These are phyloP conservation scores for Austrolebias charrua DNA, from an alignment of 2,797 vertebrate genomes.

Conservation along the genomic window DNA sequence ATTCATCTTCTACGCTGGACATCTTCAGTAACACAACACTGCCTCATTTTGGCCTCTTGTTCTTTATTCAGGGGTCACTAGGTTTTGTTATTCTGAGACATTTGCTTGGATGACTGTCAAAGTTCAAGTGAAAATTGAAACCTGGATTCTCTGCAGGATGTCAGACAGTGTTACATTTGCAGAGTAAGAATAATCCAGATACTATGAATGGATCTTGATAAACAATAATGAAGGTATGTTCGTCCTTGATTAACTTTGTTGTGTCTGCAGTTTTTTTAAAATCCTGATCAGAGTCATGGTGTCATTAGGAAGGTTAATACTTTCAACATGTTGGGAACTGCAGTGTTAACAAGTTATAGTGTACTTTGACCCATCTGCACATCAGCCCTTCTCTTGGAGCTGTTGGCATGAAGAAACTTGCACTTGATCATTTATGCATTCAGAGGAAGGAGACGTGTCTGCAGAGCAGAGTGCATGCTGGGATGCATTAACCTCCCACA, in stretches of 20 bases:
- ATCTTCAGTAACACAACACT: too few species aligned
- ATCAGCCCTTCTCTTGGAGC: constrained; percentile 43
- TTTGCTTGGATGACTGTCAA: too few species aligned
- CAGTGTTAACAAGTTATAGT: constrained; percentile 45
- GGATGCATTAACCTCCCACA: constrained; percentile 68
- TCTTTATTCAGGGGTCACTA: too few species aligned
- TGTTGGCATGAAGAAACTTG: constrained; percentile 62
- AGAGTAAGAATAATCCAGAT: constrained; percentile 17
- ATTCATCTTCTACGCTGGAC: too few species aligned
- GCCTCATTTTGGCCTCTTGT: too few species aligned
- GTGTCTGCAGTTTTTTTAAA: constrained; percentile 6
- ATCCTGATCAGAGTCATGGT: constrained; percentile 39
- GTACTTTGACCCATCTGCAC: constrained; percentile 62
- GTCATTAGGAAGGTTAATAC: constrained; percentile 32
- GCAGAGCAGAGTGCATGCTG: constrained; percentile 63
- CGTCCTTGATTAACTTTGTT: not conserved
- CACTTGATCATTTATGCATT: constrained; percentile 75
- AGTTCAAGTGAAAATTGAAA: too few species aligned
- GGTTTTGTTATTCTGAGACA: too few species aligned
- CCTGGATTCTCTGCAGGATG: not conserved
- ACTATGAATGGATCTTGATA: constrained; percentile 37
- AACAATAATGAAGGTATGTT: not conserved
- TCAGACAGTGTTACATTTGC: constrained; percentile 13
- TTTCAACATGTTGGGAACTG: constrained; percentile 42
- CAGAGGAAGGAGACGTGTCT: constrained; percentile 56